Base-by-base conservation (phyloP, 2,888 invertebrate species). In the Lasioglossum calceatum region DNA sequence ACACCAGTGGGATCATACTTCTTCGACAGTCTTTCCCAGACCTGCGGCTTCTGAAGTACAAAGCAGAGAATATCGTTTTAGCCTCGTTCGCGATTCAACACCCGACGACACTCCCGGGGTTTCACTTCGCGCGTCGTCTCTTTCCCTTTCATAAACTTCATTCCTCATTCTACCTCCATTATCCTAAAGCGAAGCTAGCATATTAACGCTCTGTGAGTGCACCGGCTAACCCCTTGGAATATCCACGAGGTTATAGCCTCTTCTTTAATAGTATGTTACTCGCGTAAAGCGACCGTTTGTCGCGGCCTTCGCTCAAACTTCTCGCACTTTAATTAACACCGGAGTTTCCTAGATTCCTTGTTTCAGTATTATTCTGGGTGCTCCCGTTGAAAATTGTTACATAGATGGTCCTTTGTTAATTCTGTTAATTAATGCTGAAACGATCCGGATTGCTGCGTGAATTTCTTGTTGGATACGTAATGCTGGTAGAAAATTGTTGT, bases 1-100 rank as follows among this genome's bases (percentile, higher is more conserved):
- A 95, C 93, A 50, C 97, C 97, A 0, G 96, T 95, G 16, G 97
- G 97, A 94, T 98, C 98, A 94, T 96, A 98, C 95, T 97, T 97
- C 67, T 94, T 96, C 87, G 97, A 96, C 61, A 98, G 95, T 87
- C 96, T 96, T 10, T 96, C 96, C 97, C 97, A 98, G 92, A 96
- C 95, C 0, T 96, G 96, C 0, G 96, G 95, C 27, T 91, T 90
- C 93, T 94, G 87, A 82, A 91, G 87, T 47, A 78, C 76, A 23
- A 83, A 67, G 81, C 32, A 77, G n/a, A 54, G 54, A 54, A 67
- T 61, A 64, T 78, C 44, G 36, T 61, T 64, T 54, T 12, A 44
- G n/a, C 71, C 23, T 39, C 32, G 72, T n/a, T 42, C 14, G 14
- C n/a, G 32, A 67, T 36, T 67, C 36, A 67, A 67, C 67, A 19